Conservation (phyloP, 35 echinoderm and acorn worm genomes). For the Amphiura filiformis region DNA sequence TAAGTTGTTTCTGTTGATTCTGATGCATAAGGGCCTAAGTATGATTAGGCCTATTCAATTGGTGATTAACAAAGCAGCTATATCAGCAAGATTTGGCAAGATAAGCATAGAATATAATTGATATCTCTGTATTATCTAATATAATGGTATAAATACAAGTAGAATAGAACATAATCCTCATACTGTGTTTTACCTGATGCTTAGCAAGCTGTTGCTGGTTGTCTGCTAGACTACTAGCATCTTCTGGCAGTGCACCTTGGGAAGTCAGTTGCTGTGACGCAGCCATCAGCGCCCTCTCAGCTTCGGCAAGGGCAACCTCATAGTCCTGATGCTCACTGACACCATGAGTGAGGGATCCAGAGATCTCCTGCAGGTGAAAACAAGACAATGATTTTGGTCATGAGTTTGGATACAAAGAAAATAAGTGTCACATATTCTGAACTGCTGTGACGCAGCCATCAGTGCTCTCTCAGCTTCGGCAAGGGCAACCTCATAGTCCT, state of each 20-base stretch:
- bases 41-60: too few relatives aligned
- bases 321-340: constrained; percentile 71
- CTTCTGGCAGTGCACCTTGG: constrained; percentile 49
- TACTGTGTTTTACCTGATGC: constrained; percentile 67
- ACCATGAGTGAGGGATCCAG: constrained; percentile 28
- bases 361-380: constrained; percentile 32
- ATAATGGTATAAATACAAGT: too few relatives aligned
- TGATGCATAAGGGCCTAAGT: too few relatives aligned
- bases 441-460: constrained; percentile 51
- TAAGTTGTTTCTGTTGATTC: too few relatives aligned
- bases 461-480: constrained; percentile 63
- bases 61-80: too few relatives aligned
- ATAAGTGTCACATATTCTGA: too few relatives aligned
- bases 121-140: too few relatives aligned
- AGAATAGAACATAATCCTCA: too few relatives aligned
- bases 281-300: constrained; percentile 67
- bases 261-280: constrained; percentile 66
- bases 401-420: too few relatives aligned
- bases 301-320: constrained; percentile 64
- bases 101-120: too few relatives aligned
- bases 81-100: too few relatives aligned
- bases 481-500: constrained; percentile 69
- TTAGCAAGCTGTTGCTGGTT: constrained; percentile 47
- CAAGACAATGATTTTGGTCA: too few relatives aligned
- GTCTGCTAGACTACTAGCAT: constrained; percentile 19